Percentiles rank a stretch among this genome's conserved stretches.
Conservation (phyloP, 2,113 vertebrate genomes). For the Stegastes partitus region DNA sequence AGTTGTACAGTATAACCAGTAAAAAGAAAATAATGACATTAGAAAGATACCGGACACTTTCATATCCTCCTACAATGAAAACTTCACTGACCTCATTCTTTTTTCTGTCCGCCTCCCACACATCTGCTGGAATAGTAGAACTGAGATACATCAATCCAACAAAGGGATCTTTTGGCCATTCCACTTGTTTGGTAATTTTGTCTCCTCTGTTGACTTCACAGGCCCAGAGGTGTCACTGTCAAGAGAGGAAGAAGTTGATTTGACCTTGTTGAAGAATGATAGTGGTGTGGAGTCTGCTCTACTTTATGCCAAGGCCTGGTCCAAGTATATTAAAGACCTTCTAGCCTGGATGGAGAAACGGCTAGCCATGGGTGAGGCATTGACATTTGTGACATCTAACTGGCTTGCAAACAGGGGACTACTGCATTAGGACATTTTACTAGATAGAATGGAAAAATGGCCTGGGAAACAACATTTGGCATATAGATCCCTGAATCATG, state of each 20-base stretch:
- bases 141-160: constrained; percentile 22
- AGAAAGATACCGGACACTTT: constrained; percentile 43
- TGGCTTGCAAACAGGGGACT: background rate
- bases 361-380: constrained; percentile 92
- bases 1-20: constrained; percentile 42
- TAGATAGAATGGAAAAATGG: background rate
- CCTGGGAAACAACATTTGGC: too few species aligned
- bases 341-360: constrained; percentile 96
- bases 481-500: background rate
- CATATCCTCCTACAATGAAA: constrained; percentile 42
- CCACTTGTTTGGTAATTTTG: background rate
- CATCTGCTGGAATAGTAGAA: constrained; percentile 39
- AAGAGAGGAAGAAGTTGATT: constrained; percentile 91
- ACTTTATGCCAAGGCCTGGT: constrained; percentile 96
- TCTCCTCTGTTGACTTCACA: constrained; percentile 40
- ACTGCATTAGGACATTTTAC: background rate
- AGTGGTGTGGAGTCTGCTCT: constrained; percentile 94
- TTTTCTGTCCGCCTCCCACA: constrained; percentile 28
- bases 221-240: constrained; percentile 80
- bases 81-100: constrained; percentile 23
- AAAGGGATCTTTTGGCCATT: background rate
- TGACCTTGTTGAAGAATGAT: constrained; percentile 90
- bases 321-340: constrained; percentile 96
- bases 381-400: background rate
- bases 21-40: constrained; percentile 26